These are phyloP conservation scores for Craniophora ligustri DNA, from an alignment of 2,888 invertebrate species.

Conservation along the genomic window DNA sequence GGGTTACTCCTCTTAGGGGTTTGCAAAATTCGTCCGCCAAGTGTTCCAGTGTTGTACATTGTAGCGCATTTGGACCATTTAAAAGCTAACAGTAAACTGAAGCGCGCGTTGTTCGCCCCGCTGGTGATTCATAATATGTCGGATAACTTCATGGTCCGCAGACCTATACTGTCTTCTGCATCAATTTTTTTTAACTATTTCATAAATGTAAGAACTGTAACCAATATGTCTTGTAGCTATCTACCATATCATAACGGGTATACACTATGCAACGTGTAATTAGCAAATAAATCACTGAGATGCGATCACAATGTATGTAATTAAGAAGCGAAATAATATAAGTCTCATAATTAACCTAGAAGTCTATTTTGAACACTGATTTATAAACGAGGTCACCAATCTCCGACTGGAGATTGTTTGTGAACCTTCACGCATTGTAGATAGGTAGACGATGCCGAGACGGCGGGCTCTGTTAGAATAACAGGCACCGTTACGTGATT, in stretches of 20 bases:
- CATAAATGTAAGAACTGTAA: slow-evolving; percentile 4
- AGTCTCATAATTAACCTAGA: slow-evolving; percentile 44
- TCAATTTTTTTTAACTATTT: neutral
- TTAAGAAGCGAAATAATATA: slow-evolving; percentile 39
- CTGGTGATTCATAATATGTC: slow-evolving; percentile 69
- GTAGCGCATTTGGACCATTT: slow-evolving; percentile 68
- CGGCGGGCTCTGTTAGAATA: slow-evolving; percentile 65
- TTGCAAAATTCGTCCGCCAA: slow-evolving; percentile 70
- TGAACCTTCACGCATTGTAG: slow-evolving; percentile 63
- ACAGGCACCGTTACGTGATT: slow-evolving; percentile 67
- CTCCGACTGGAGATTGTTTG: slow-evolving; percentile 57
- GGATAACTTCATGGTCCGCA: slow-evolving; percentile 42
- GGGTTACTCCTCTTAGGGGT: slow-evolving; percentile 65
- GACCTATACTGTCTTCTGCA: slow-evolving; percentile 6
- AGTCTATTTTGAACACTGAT: slow-evolving; percentile 39
- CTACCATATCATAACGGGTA: slow-evolving; percentile 23
- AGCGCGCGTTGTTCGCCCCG: slow-evolving; percentile 66
- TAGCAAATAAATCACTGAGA: slow-evolving; percentile 34
- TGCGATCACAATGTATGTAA: slow-evolving; percentile 28
- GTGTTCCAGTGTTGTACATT: slow-evolving; percentile 58
- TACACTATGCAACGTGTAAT: slow-evolving; percentile 29
- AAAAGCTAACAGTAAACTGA: slow-evolving; percentile 74
- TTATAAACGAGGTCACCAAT: slow-evolving; percentile 63
- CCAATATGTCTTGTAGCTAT: slow-evolving; percentile 8
- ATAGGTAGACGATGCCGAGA: slow-evolving; percentile 73